Evolutionary conservation across 1,140 invertebrate species (phyloP).

Genomic region (Coenobita brevimanus): DNA sequence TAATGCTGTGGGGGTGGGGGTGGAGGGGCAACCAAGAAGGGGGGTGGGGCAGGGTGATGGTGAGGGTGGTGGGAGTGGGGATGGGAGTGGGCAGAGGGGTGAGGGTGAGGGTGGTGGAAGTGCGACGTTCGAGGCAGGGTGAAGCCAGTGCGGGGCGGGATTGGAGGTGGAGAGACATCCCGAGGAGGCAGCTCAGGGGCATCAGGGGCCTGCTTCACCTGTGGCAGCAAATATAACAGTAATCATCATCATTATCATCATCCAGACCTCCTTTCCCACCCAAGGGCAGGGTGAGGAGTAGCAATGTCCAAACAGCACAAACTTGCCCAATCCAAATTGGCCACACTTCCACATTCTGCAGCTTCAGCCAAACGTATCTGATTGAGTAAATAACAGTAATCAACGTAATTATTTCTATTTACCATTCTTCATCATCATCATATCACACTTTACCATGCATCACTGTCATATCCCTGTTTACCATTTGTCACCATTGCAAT

Average conservation of each 20-base stretch:
- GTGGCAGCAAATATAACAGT: slow-evolving; percentile 22
- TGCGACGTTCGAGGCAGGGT: slow-evolving; percentile 72
- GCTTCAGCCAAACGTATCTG: too few relatives aligned
- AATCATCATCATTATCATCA: slow-evolving; percentile 8
- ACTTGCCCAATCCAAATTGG: too few relatives aligned
- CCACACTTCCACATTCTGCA: too few relatives aligned
- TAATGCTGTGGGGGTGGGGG: slow-evolving; percentile 53
- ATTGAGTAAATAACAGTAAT: too few relatives aligned
- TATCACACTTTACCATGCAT: too few relatives aligned
- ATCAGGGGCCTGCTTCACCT: slow-evolving; percentile 78
- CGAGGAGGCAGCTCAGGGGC: slow-evolving; percentile 78
- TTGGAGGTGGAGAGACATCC: slow-evolving; percentile 78
- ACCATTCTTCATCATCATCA: too few relatives aligned
- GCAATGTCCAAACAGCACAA: too few relatives aligned
- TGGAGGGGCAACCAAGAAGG: slow-evolving; percentile 30
- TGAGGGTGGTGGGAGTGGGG: slow-evolving; percentile 7
- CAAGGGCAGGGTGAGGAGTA: background rate
- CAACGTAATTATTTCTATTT: too few relatives aligned
- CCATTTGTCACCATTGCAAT: too few relatives aligned
- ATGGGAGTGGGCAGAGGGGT: slow-evolving; percentile 33
- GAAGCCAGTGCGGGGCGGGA: slow-evolving; percentile 75
- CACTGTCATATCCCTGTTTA: too few relatives aligned
- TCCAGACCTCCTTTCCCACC: background rate
- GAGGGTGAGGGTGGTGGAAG: background rate
- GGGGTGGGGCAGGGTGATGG: slow-evolving; percentile 29